Evolutionary conservation across 2,888 invertebrate genomes (phyloP).

Genomic region (Lycocerus yunnanus): DNA sequence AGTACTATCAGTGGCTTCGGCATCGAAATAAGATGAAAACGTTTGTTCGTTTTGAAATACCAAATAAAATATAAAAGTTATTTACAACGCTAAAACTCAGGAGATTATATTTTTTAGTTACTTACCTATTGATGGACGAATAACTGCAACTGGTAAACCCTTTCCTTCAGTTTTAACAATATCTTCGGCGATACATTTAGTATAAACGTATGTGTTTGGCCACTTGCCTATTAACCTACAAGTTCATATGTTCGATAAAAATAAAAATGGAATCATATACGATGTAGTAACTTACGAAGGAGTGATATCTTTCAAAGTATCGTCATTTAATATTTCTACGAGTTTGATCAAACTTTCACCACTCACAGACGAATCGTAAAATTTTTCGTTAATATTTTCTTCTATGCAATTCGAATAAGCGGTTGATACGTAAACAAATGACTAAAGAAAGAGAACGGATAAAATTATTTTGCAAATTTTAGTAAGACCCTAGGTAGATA

Average conservation of each 20-base stretch:
- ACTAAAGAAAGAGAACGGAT: neutral
- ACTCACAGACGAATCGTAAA: slow-evolving; percentile 57
- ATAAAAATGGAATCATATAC: neutral
- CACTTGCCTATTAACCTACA: slow-evolving; percentile 59
- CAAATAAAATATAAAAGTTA: too few species aligned
- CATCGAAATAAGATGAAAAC: too few species aligned
- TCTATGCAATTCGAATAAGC: slow-evolving; percentile 42
- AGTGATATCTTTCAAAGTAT: slow-evolving; percentile 48
- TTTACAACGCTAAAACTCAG: too few species aligned
- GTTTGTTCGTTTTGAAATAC: too few species aligned
- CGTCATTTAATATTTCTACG: slow-evolving; percentile 49
- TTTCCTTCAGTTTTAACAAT: slow-evolving; percentile 59
- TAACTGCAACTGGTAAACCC: slow-evolving; percentile 66
- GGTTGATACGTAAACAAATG: slow-evolving; percentile 43
- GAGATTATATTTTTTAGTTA: neutral
- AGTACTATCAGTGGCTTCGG: too few species aligned
- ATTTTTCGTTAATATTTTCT: slow-evolving; percentile 44
- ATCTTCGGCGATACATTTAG: slow-evolving; percentile 74
- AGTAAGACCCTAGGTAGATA: slow-evolving; percentile 35
- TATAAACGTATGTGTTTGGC: slow-evolving; percentile 76
- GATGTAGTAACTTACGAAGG: slow-evolving; percentile 39
- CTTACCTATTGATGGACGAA: slow-evolving; percentile 69
- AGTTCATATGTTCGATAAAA: slow-evolving; percentile 35
- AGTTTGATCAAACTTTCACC: slow-evolving; percentile 54
- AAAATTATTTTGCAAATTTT: neutral